phyloP scores from a whole-genome alignment of 2,888 invertebrate genomes.

The Chesias legatella region DNA sequence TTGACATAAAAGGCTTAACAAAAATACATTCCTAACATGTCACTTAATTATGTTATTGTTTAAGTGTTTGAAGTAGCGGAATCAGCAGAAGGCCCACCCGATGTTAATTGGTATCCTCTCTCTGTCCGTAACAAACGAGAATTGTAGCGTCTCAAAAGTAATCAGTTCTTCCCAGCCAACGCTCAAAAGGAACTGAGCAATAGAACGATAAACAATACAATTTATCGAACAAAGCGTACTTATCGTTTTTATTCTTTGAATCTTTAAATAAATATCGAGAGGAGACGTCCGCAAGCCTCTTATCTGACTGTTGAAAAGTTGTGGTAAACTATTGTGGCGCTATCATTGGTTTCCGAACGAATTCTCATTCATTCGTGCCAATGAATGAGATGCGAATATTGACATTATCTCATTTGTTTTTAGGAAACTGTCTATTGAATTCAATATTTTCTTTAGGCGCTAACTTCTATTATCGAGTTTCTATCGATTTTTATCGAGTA shows the following conservation, averaged over 20 bases:
- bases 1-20: too few species aligned
- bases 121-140: too few species aligned
- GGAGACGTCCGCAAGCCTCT: constrained; percentile 64
- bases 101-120: too few species aligned
- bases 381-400: not conserved
- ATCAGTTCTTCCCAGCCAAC: too few species aligned
- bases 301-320: constrained; percentile 71
- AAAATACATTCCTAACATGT: too few species aligned
- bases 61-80: too few species aligned
- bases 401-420: not conserved
- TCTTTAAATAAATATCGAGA: constrained; percentile 66
- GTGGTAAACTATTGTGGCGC: constrained; percentile 47
- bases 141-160: too few species aligned
- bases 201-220: constrained; percentile 62
- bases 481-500: too few species aligned
- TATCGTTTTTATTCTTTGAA: constrained; percentile 2
- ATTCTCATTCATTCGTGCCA: not conserved
- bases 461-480: too few species aligned
- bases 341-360: constrained; percentile 41
- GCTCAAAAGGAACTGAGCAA: constrained; percentile 45
- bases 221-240: constrained; percentile 49
- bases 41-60: too few species aligned
- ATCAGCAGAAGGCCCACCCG: too few species aligned
- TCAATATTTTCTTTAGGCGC: too few species aligned
- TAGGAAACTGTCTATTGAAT: not conserved